phyloP scores from a whole-genome alignment of 2,113 vertebrate species.

The Arothron firmamentum region DNA sequence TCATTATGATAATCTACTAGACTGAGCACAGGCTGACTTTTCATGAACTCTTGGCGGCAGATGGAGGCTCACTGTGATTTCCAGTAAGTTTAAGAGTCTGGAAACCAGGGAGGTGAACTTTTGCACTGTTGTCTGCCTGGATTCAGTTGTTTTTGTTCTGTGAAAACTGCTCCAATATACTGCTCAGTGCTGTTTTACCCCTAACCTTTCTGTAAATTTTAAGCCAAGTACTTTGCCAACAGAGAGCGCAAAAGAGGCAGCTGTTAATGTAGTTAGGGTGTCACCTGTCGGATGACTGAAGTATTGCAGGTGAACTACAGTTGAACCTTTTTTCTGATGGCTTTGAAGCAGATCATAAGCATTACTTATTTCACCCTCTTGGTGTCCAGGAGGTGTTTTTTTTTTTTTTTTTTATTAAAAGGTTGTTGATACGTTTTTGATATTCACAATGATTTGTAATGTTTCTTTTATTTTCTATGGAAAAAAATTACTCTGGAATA shows the following conservation, averaged over 20 bases:
- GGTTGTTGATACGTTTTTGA: too few species aligned
- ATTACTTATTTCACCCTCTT: too few species aligned
- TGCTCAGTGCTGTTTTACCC: not conserved
- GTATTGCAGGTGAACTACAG: conserved; percentile 10
- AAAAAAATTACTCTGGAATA: too few species aligned
- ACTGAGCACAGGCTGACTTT: conserved; percentile 7
- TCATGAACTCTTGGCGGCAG: not conserved
- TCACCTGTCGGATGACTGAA: conserved; percentile 39
- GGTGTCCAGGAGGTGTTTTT: too few species aligned
- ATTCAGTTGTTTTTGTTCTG: not conserved
- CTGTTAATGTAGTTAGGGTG: not conserved
- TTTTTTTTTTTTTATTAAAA: too few species aligned
- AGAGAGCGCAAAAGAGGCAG: not conserved
- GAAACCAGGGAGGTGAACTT: not conserved
- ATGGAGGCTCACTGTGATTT: too few species aligned
- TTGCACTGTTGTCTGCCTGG: not conserved
- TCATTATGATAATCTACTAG: conserved; percentile 33
- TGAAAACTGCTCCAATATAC: not conserved
- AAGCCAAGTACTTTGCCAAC: not conserved
- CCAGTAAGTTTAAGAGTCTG: not conserved
- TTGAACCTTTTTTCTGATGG: not conserved
- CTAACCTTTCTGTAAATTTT: not conserved
- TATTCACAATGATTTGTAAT: too few species aligned
- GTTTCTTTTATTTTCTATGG: too few species aligned
- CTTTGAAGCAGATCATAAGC: too few species aligned